phyloP scores from a whole-genome alignment of 2,113 vertebrate genomes.

The Calypte anna region DNA sequence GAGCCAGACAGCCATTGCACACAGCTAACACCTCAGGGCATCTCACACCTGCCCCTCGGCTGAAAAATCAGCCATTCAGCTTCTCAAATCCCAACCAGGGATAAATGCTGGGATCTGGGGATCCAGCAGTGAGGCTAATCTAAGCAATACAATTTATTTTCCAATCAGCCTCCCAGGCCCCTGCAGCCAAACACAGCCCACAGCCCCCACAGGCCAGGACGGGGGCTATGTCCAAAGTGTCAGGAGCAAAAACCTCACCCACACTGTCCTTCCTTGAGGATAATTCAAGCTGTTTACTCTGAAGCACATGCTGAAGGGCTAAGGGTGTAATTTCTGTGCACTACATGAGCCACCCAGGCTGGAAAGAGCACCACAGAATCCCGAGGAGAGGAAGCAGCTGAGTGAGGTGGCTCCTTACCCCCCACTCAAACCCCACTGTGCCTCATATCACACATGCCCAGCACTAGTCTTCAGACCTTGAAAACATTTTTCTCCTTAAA shows the following conservation, averaged over 20 bases:
- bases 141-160: slow-evolving; percentile 30
- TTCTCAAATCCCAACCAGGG: background rate
- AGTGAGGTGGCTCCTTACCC: accelerated
- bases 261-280: background rate
- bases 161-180: background rate
- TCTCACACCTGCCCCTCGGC: background rate
- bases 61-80: background rate
- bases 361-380: background rate
- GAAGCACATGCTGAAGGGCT: background rate
- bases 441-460: accelerated
- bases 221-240: background rate
- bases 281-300: background rate
- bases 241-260: background rate
- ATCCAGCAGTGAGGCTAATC: slow-evolving; percentile 8
- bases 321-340: accelerated
- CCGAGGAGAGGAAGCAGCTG: background rate
- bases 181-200: background rate
- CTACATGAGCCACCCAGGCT: accelerated
- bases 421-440: accelerated
- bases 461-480: too few species aligned
- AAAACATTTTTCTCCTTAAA: background rate
- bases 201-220: background rate
- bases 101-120: background rate
- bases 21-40: background rate
- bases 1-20: accelerated